A percentile compares a stretch with the other conserved stretches of the same genome.
Conservation (phyloP, 2,113 vertebrate genomes). For the Plectropomus leopardus region DNA sequence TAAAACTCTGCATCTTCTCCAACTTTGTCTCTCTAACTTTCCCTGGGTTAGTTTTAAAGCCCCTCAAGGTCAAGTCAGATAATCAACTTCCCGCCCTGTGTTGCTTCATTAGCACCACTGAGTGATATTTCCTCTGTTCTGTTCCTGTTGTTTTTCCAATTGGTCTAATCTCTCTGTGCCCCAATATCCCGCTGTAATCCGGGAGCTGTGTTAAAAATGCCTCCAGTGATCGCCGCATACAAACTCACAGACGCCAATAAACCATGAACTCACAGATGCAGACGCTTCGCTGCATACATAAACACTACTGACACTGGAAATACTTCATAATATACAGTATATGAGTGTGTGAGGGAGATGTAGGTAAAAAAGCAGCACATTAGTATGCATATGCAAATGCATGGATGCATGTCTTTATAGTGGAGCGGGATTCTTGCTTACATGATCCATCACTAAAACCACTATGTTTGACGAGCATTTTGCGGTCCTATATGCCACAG, state of each 20-base stretch:
- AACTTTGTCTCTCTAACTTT: slow-evolving; percentile 63
- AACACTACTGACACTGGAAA: slow-evolving; percentile 41
- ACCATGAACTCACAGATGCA: slow-evolving; percentile 18
- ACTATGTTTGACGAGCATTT: slow-evolving; percentile 51
- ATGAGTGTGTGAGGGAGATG: slow-evolving; percentile 11
- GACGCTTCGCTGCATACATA: slow-evolving; percentile 39
- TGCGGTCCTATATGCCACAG: slow-evolving; percentile 28
- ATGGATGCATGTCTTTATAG: slow-evolving; percentile 29
- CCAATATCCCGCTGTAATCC: slow-evolving; percentile 78
- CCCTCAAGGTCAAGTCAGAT: slow-evolving; percentile 78
- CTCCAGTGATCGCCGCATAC: slow-evolving; percentile 57
- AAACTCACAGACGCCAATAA: slow-evolving; percentile 21
- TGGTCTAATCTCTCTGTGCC: slow-evolving; percentile 77
- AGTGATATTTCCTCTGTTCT: slow-evolving; percentile 70
- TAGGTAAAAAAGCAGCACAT: slow-evolving; percentile 29
- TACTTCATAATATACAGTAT: slow-evolving; percentile 15
- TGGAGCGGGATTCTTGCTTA: slow-evolving; percentile 4
- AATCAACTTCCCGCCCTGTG: slow-evolving; percentile 66
- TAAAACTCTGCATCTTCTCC: slow-evolving; percentile 18
- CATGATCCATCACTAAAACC: slow-evolving; percentile 49
- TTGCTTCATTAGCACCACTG: slow-evolving; percentile 74
- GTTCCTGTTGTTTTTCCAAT: slow-evolving; percentile 78
- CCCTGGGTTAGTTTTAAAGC: slow-evolving; percentile 45
- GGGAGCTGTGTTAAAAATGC: slow-evolving; percentile 55
- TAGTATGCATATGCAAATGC: slow-evolving; percentile 40